phyloP scores from a whole-genome alignment of 2,113 vertebrate species.

The Cyprinodon brontotheroides region DNA sequence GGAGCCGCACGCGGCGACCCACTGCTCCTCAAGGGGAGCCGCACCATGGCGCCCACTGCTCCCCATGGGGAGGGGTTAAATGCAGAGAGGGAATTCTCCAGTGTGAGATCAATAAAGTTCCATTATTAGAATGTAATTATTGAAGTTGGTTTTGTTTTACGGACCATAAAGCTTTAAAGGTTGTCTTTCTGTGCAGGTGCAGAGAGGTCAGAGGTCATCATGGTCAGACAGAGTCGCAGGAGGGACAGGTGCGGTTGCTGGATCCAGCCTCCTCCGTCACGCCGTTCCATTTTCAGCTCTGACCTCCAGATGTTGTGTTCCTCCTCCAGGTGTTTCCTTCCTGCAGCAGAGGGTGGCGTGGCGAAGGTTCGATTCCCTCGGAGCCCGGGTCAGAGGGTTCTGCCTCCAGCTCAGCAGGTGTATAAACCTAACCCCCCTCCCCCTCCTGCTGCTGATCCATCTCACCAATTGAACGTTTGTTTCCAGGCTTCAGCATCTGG shows the following conservation, averaged over 20 bases:
- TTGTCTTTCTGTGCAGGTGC: neutral
- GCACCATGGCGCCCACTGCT: too few species aligned
- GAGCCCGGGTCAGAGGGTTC: neutral
- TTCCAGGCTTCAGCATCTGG: constrained; percentile 18
- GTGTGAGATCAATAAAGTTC: too few species aligned
- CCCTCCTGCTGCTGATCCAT: neutral
- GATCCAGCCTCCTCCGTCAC: neutral
- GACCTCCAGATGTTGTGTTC: neutral
- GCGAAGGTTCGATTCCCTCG: constrained; percentile 39
- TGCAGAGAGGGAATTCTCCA: too few species aligned
- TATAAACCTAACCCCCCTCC: neutral
- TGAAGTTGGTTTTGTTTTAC: neutral
- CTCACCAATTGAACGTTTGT: neutral
- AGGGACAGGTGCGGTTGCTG: constrained; percentile 35
- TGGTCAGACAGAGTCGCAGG: constrained; percentile 50
- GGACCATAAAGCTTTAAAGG: neutral
- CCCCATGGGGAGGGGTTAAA: too few species aligned
- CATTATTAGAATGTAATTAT: too few species aligned
- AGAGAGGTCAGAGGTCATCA: constrained; percentile 37
- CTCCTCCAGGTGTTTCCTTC: constrained; percentile 36
- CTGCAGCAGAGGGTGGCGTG: constrained; percentile 13
- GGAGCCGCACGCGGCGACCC: too few species aligned
- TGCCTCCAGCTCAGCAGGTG: constrained; percentile 15
- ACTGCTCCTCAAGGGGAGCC: too few species aligned
- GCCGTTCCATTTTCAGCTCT: neutral